Evolutionary conservation across 2,888 invertebrate species (phyloP).

Genomic region (Himalopsyche japonica): DNA sequence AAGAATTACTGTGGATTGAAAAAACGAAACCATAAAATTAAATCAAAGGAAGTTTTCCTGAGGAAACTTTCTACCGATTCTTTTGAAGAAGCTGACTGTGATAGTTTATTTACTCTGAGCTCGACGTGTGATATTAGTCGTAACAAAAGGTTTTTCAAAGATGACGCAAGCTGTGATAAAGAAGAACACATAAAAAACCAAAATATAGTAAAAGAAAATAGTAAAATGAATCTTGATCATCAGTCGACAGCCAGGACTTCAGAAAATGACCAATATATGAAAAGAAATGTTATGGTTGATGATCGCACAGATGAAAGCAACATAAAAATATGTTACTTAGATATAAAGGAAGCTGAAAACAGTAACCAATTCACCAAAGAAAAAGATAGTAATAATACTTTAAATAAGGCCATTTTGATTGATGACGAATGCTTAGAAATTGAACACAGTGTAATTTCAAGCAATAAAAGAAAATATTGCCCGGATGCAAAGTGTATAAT

Average conservation of each 20-base stretch:
- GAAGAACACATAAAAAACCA: background rate
- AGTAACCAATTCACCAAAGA: background rate
- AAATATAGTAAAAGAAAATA: background rate
- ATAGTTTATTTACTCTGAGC: background rate
- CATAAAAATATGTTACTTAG: background rate
- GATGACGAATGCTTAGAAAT: background rate
- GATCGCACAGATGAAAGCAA: background rate
- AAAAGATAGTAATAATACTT: background rate
- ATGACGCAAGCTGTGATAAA: constrained; percentile 10
- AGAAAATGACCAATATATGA: background rate
- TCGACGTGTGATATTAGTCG: constrained; percentile 1
- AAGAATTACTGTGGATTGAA: background rate
- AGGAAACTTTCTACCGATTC: background rate
- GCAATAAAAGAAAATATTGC: constrained; percentile 11
- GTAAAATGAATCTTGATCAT: background rate
- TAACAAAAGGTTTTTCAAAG: constrained; percentile 19
- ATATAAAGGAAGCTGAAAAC: background rate
- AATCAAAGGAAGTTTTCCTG: background rate
- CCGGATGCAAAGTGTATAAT: background rate
- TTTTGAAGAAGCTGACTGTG: background rate
- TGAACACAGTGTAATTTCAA: background rate
- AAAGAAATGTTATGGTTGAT: background rate
- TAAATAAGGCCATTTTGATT: background rate
- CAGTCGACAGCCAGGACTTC: background rate
- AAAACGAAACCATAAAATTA: background rate